Percentiles rank a stretch among this genome's conserved stretches.
Conservation (phyloP, 2,888 invertebrate genomes). For the Perithous albicinctus region DNA sequence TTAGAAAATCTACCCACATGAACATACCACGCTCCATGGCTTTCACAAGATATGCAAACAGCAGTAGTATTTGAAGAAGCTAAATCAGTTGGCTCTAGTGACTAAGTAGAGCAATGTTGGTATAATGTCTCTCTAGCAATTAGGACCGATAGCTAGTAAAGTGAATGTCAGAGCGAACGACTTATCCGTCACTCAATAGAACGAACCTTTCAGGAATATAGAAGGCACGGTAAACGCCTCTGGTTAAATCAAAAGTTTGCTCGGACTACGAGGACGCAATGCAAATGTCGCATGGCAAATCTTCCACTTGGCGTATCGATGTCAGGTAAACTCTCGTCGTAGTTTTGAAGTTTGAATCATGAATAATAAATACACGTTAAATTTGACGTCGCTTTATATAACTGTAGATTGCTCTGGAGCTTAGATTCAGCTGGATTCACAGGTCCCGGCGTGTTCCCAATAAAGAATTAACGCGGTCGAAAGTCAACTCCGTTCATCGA, state of each 20-base stretch:
- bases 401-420: background rate
- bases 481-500: slow-evolving; percentile 32
- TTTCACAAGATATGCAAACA: background rate
- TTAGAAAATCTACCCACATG: background rate
- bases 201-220: slow-evolving; percentile 3
- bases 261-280: slow-evolving; percentile 12
- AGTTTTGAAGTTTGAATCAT: slow-evolving; percentile 4
- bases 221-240: slow-evolving; percentile 19
- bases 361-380: slow-evolving; percentile 1
- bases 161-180: background rate
- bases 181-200: too few relatives aligned
- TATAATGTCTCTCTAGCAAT: background rate
- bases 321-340: slow-evolving; percentile 22
- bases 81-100: background rate
- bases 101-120: background rate
- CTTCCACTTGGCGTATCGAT: slow-evolving; percentile 10
- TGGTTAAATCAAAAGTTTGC: slow-evolving; percentile 38
- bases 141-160: background rate
- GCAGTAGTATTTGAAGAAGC: background rate
- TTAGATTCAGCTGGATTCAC: background rate
- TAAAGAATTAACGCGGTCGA: slow-evolving; percentile 47
- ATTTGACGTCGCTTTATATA: background rate
- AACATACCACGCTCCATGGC: background rate
- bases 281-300: slow-evolving; percentile 46
- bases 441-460: background rate